Evolutionary conservation across 2,797 vertebrate genomes (phyloP).

Genomic region (Nyctalus aviator): DNA sequence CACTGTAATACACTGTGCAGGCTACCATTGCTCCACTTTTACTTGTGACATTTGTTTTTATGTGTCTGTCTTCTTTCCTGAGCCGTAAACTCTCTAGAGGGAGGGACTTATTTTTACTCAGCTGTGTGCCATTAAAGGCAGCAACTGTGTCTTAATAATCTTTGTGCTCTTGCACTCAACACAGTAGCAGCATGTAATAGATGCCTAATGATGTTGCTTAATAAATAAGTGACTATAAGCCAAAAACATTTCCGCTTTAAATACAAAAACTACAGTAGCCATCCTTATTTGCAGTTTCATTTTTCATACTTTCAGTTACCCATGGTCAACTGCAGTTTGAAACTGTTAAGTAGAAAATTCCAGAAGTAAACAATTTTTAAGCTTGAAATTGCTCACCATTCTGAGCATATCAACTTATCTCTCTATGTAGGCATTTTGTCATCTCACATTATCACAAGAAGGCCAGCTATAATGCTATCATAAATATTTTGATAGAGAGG

Average conservation of each 20-base stretch:
- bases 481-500: not conserved
- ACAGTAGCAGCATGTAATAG: not conserved
- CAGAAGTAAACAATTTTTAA: not conserved
- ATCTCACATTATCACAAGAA: not conserved
- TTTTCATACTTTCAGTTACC: not conserved
- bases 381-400: not conserved
- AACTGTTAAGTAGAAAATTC: not conserved
- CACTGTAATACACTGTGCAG: not conserved
- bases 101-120: not conserved
- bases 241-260: not conserved
- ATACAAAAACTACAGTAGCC: not conserved
- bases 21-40: not conserved
- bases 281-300: not conserved
- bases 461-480: not conserved
- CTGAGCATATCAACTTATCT: not conserved
- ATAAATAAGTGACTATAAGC: not conserved
- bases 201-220: not conserved
- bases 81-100: not conserved
- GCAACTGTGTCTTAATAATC: not conserved
- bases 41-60: not conserved
- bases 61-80: not conserved
- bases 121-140: not conserved
- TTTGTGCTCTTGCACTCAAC: not conserved
- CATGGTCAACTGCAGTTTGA: not conserved
- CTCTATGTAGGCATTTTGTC: not conserved